Percentiles rank a stretch among this genome's conserved stretches.
Evolutionary conservation across 2,113 vertebrate species (phyloP).

Genomic region (Aptenodytes forsteri): DNA sequence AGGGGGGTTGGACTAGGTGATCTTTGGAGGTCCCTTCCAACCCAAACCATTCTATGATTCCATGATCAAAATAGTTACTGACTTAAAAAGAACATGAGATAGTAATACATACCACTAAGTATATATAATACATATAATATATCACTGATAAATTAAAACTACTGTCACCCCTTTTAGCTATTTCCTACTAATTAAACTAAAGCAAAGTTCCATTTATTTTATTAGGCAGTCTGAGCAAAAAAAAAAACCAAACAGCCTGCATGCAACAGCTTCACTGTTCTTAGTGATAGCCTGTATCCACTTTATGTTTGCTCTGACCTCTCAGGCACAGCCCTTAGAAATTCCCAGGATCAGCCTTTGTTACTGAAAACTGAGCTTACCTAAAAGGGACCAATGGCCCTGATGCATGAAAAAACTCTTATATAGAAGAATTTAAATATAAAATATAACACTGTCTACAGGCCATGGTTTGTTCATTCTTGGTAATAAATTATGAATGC

Average conservation of each 20-base stretch:
- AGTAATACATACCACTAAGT: not conserved
- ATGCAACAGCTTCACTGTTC: not conserved
- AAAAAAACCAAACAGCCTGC: not conserved
- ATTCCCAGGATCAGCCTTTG: not conserved
- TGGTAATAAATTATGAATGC: slow-evolving; percentile 59
- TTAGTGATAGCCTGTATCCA: too few relatives aligned
- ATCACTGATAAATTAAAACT: not conserved
- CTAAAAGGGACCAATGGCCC: not conserved
- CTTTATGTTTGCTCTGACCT: not conserved
- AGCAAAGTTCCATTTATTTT: not conserved
- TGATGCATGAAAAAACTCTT: not conserved
- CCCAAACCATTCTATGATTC: too few relatives aligned
- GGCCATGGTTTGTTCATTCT: not conserved
- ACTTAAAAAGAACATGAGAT: not conserved
- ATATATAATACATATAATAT: too few relatives aligned
- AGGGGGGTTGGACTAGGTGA: too few relatives aligned
- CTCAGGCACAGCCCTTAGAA: not conserved
- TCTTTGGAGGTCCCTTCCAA: too few relatives aligned
- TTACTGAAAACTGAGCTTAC: not conserved
- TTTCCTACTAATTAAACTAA: not conserved
- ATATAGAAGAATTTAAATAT: too few relatives aligned
- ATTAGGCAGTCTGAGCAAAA: not conserved
- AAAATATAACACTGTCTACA: not conserved
- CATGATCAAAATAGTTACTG: not conserved
- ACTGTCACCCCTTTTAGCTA: not conserved